These are phyloP conservation scores for Bombus soroeensis DNA, from an alignment of 1,140 invertebrate species.

Conservation along the genomic window DNA sequence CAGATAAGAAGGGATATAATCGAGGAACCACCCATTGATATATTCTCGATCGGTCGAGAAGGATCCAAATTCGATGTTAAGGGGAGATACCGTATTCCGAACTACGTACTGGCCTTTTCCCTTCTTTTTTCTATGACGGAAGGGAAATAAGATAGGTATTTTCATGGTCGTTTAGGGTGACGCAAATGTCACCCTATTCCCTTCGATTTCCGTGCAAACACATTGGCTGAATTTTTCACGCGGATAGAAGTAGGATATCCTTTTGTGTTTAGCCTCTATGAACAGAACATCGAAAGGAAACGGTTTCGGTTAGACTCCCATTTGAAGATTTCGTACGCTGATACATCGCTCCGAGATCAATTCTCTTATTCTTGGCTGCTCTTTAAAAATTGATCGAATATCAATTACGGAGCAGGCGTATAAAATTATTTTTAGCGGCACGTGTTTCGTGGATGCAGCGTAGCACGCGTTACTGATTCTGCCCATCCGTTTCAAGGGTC, in stretches of 20 bases:
- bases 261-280: too few species aligned
- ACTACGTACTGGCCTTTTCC: not conserved
- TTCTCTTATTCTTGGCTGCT: not conserved
- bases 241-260: not conserved
- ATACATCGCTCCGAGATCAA: not conserved
- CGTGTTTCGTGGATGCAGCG: not conserved
- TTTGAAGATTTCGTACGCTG: too few species aligned
- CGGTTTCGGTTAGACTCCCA: not conserved
- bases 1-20: not conserved
- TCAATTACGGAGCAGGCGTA: slow-evolving; percentile 8
- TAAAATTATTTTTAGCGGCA: slow-evolving; percentile 20
- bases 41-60: not conserved
- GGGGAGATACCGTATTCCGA: not conserved
- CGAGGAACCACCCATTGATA: not conserved
- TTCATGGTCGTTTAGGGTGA: not conserved
- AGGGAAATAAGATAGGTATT: not conserved
- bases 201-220: not conserved
- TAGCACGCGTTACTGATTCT: not conserved
- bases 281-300: not conserved
- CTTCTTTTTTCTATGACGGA: not conserved
- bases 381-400: slow-evolving; percentile 7
- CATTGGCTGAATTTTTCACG: not conserved
- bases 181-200: not conserved
- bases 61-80: not conserved
- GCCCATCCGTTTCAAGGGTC: not conserved